Conservation (phyloP, 2,113 vertebrate species). For the Erpornis zantholeuca region DNA sequence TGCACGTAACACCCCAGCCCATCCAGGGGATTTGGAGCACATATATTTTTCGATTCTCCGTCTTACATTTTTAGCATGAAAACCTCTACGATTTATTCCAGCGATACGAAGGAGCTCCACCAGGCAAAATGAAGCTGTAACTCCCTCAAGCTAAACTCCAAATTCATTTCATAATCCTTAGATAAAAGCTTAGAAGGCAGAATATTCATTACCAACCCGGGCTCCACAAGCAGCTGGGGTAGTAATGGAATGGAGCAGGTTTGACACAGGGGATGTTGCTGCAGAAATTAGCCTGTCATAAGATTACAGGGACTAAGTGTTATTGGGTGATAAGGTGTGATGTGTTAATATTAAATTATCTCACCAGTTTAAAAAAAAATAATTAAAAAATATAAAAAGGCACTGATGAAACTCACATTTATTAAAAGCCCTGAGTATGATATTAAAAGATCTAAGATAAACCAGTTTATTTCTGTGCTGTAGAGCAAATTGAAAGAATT, state of each 20-base stretch:
- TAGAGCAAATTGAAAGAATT: conserved; percentile 53
- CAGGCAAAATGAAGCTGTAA: conserved; percentile 51
- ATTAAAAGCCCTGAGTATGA: conserved; percentile 62
- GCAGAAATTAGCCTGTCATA: conserved; percentile 71
- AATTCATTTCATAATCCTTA: conserved; percentile 67
- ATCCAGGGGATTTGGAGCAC: neutral
- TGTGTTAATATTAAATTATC: conserved; percentile 72
- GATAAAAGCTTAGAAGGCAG: conserved; percentile 63
- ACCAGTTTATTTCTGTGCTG: conserved; percentile 45
- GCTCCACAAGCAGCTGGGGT: neutral
- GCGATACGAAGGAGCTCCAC: neutral
- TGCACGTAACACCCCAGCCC: neutral
- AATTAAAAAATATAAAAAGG: neutral
- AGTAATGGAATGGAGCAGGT: conserved; percentile 56
- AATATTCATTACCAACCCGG: conserved; percentile 59
- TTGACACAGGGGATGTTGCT: conserved; percentile 63
- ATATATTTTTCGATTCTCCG: neutral
- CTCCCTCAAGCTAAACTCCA: conserved; percentile 56
- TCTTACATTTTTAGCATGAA: conserved; percentile 2
- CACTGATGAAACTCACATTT: conserved; percentile 52
- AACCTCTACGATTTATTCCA: neutral
- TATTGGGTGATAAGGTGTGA: conserved; percentile 69
- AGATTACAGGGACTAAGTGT: conserved; percentile 68
- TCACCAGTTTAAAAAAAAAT: neutral
- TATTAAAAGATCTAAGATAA: conserved; percentile 71